Percentiles rank a stretch among this genome's conserved stretches.
These are phyloP conservation scores for Rhabdomys dilectus DNA, from an alignment of 2,113 vertebrate species.

Conservation along the genomic window DNA sequence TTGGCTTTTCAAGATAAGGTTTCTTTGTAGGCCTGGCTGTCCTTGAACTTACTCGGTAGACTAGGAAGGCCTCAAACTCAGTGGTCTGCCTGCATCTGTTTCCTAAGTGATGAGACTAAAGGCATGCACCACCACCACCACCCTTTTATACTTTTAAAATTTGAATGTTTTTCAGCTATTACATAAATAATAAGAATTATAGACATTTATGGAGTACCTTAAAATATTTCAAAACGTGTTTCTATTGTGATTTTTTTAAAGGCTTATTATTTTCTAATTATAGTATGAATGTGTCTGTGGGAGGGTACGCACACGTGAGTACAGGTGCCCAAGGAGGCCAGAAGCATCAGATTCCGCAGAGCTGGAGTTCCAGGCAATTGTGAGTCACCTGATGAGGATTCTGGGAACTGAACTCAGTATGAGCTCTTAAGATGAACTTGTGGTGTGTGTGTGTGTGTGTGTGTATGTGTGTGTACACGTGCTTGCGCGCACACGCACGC, in stretches of 20 bases:
- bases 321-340: background rate
- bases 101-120: background rate
- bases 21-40: background rate
- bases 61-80: background rate
- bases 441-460: background rate
- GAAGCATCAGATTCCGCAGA: background rate
- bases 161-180: background rate
- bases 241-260: background rate
- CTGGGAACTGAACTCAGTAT: background rate
- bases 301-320: background rate
- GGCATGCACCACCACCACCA: background rate
- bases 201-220: background rate
- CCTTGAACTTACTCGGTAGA: background rate
- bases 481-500: background rate
- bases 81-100: background rate
- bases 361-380: background rate
- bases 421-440: background rate
- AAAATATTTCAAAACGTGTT: background rate
- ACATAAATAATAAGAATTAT: background rate
- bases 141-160: background rate
- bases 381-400: background rate
- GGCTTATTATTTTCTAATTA: background rate
- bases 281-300: no score
- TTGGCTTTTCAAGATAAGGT: background rate
- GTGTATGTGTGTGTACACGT: background rate